Evolutionary conservation across 2,888 invertebrate genomes (phyloP), one percentile per base, ranked within the genome.

Genomic region (Dilophus febrilis): DNA sequence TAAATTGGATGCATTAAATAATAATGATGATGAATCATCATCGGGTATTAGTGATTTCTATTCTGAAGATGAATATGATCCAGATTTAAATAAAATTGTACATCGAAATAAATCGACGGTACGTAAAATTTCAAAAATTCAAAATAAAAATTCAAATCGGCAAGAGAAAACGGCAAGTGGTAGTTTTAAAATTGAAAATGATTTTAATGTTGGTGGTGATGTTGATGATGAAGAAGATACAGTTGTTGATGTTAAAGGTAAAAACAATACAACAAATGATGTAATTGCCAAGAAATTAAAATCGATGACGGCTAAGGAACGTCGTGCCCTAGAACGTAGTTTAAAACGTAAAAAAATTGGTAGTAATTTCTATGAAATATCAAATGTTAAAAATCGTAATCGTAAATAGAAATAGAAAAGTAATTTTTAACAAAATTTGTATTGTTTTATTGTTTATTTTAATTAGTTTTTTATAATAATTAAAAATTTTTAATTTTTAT

Each of bases 301-400:
- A 49, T 75, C 72, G 49, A 51, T 82, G 38, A 85, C 81, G 2
- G 81, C 84, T 34, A 86, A 81, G 60, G 73, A 85, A 53, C 71
- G 74, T 47, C 70, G 88, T 48, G 77, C 81, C 1, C 48, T 75
- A 3, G 84, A 86, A 45, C 68, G 87, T 48, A 71, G 77, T 11
- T 72, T 71, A 47, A 83, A 79, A 49, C 69, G 83, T 11, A 83
- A 78, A 56, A 87, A 84, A 55, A 75, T 83, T 43, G 88, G 88
- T 49, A 85, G 82, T 58, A 83, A 88, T 62, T 88, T 88, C 57
- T 88, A 88, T 59, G 86, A 86, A 70, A 74, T 80, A 26, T 70
- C 81, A 10, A 88, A 90, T 67, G 88, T 88, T 39, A 88, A 88
- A 58, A 88, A 88, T 60, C 74, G 78, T 49, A 86, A 84, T 63